A percentile compares a stretch with the other conserved stretches of the same genome.
These are phyloP conservation scores for Eremobia ochroleuca DNA, from an alignment of 2,888 invertebrate species.

Conservation along the genomic window DNA sequence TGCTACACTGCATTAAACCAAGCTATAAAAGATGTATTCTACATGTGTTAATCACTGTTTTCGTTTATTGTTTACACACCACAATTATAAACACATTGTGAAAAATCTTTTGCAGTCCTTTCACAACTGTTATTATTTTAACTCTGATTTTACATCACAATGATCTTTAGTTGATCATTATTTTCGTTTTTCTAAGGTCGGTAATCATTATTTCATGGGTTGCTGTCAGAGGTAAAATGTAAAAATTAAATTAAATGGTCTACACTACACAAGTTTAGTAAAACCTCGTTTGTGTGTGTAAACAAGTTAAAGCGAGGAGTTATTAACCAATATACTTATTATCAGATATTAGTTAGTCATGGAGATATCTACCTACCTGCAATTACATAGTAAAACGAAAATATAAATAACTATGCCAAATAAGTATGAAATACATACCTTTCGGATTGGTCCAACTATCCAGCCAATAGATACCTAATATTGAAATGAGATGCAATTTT, in stretches of 20 bases:
- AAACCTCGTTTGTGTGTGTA: not conserved
- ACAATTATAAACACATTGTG: not conserved
- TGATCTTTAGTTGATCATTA: not conserved
- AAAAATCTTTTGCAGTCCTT: not conserved
- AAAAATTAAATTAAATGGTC: too few species aligned
- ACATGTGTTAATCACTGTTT: not conserved
- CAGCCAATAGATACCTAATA: not conserved
- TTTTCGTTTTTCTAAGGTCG: not conserved
- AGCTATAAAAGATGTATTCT: not conserved
- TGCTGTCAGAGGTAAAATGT: not conserved
- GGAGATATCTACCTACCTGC: too few species aligned
- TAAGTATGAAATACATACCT: not conserved
- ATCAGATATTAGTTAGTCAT: not conserved
- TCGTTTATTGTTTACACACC: not conserved
- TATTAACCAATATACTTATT: not conserved
- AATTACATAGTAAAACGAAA: too few species aligned
- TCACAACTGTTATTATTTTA: not conserved
- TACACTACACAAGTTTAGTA: too few species aligned
- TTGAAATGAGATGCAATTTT: not conserved
- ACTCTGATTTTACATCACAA: not conserved
- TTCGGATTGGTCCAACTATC: not conserved
- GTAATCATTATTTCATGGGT: not conserved
- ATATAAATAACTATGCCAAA: not conserved
- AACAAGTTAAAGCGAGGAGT: not conserved
- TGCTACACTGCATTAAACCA: not conserved